A percentile compares a stretch with the other conserved stretches of the same genome.
Conservation (phyloP, 2,888 invertebrate genomes). For the Lapara coniferarum region DNA sequence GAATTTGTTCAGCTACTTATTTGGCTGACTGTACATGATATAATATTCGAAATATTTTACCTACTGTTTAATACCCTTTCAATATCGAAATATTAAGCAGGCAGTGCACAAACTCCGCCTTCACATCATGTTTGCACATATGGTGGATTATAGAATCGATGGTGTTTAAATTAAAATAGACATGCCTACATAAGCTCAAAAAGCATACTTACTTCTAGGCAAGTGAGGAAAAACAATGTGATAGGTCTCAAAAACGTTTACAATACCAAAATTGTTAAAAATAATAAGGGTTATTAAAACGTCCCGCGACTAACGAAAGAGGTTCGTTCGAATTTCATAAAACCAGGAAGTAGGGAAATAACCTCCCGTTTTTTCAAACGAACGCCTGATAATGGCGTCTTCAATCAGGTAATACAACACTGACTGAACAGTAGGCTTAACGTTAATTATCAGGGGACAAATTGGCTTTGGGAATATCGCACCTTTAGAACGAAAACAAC, state of each 20-base stretch:
- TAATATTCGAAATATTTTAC: not conserved
- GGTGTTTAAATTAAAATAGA: too few species aligned
- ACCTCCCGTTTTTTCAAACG: not conserved
- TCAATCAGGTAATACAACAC: not conserved
- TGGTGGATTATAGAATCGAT: too few species aligned
- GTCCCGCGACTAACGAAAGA: not conserved
- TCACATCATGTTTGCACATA: too few species aligned
- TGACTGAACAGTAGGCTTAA: not conserved
- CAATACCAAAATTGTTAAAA: not conserved
- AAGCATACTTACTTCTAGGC: too few species aligned
- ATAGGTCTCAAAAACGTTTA: too few species aligned
- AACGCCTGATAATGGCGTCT: slow-evolving; percentile 13
- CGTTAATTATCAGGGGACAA: not conserved
- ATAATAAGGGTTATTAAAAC: slow-evolving; percentile 3
- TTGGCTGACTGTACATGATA: not conserved
- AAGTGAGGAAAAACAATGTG: too few species aligned
- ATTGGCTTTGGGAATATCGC: not conserved
- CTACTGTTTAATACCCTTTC: too few species aligned
- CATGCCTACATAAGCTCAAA: too few species aligned
- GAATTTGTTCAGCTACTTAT: too few species aligned
- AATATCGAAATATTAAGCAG: too few species aligned
- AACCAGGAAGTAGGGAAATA: not conserved
- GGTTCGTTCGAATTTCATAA: slow-evolving; percentile 10
- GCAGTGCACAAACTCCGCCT: too few species aligned
- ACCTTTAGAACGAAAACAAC: too few species aligned